Evolutionary conservation across 2,888 invertebrate species (phyloP), one percentile per base, ranked within the genome.

Genomic region (Horisme vitalbata): DNA sequence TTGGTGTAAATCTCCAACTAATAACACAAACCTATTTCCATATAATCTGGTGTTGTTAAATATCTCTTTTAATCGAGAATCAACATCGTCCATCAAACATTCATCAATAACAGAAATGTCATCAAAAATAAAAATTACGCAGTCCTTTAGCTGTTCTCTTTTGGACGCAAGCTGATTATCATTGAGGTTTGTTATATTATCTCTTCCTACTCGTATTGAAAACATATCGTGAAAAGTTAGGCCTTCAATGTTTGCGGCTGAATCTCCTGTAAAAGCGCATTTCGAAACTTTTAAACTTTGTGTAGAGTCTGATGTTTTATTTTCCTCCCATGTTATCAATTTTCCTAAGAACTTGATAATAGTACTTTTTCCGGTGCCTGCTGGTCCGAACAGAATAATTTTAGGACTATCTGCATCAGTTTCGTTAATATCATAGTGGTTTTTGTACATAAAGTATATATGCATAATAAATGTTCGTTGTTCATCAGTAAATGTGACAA

Each of bases 281-380:
- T 20, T 20, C 20, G 6, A 6, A 3, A 20, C 20, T 20, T 20
- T 20, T 6, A 20, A 20, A 4, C 6, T 20, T 20, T 20, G 20
- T 20, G 20, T 3, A n/a, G 32, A 11, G 9, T 41, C 33, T 5
- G 41, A 33, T 18, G 32, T 33, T 32, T 41, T 33, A 33, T 41
- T 41, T 24, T 41, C 32, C 24, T 41, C 33, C 41, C 41, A 41
- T 18, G 41, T 41, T 41, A 41, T 33, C 14, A 41, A 41, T 32
- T 41, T 41, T 6, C 6, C 20, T 4, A 20, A 4, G 3, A 20
- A 20, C 3, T 20, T 20, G 6, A 20, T 20, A 20, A 20, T 6
- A 20, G 20, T 20, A 6, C 20, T 20, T 20, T 20, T 20, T 20
- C 20, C 20, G 4, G 20, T 20, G 6, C 20, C 20, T 6, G 20